Conservation (phyloP, 2,888 invertebrate species). For the Scrobipalpa costella region DNA sequence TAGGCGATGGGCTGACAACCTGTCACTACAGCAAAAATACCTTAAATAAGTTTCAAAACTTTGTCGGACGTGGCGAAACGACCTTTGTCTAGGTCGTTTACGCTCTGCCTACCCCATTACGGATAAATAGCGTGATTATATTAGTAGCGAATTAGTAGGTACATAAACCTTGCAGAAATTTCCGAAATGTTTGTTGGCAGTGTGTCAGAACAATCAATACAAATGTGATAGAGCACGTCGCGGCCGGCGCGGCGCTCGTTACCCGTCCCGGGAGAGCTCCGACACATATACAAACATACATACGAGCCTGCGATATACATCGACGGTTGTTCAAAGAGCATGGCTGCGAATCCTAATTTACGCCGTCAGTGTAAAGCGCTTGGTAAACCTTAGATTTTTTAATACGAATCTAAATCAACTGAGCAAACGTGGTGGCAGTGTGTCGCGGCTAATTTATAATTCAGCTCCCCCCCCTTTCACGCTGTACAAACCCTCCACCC, state of each 20-base stretch:
- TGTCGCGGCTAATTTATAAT: slow-evolving; percentile 12
- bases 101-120: too few relatives aligned
- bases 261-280: not conserved
- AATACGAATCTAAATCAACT: not conserved
- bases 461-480: not conserved
- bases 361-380: not conserved
- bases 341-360: not conserved
- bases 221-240: slow-evolving; percentile 4
- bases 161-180: too few relatives aligned
- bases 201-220: slow-evolving; percentile 20
- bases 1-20: too few relatives aligned
- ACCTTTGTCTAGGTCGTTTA: too few relatives aligned
- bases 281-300: not conserved
- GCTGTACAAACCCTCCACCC: not conserved
- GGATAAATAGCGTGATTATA: too few relatives aligned
- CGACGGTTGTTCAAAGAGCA: not conserved
- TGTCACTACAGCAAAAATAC: too few relatives aligned
- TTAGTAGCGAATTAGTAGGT: too few relatives aligned
- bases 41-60: too few relatives aligned
- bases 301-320: not conserved
- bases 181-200: too few relatives aligned
- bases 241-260: slow-evolving; percentile 15
- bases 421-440: not conserved
- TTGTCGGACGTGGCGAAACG: too few relatives aligned
- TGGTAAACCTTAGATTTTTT: not conserved